Base-by-base conservation (phyloP, 2,888 invertebrate species). In the Ephialtes manifestator region DNA sequence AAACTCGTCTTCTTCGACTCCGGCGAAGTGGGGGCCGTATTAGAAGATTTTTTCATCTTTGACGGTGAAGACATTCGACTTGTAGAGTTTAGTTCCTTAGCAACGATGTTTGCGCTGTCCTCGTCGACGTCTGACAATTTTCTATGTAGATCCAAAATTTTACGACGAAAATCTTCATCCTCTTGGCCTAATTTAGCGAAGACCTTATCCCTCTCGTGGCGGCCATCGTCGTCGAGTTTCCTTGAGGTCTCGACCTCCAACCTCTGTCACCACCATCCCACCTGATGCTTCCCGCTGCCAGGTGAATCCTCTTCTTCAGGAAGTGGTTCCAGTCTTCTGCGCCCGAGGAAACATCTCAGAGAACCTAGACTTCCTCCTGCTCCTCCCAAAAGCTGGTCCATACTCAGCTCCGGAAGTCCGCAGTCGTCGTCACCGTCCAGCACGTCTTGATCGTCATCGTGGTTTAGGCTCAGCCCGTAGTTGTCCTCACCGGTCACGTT, bases 221-320 rank as follows among this genome's bases (percentile, higher is more conserved):
- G 72, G 67, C 86, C 88, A 58, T 88, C 88, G 86, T 90, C 84
- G 77, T 84, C 83, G 89, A 88, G 85, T 74, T 86, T 86, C 48
- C 71, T 81, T 83, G 92, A 88, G 70, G 87, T 87, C 88, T 90
- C 88, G 86, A 90, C 85, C 83, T 91, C 90, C 85, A 93, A 93
- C 94, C 94, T 89, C 92, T 94, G 93, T 94, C 94, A 93, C 94
- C 94, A 92, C 93, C 94, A 94, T 87, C 94, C 93, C 28, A 93
- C 92, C 81, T 93, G 92, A 31, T 91, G 90, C 81, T 94, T 94
- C 15, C 92, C 92, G 71, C 91, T 91, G 4, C 91, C 91, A 7
- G 94, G 91, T 28, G 97, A 97, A 84, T 95, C 96, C 89, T 98
- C 97, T 94, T 98, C 98, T 94, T 98, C 97, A 87, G 97, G 96